Conservation (phyloP, 2,113 vertebrate species). For the Stictonetta naevosa region DNA sequence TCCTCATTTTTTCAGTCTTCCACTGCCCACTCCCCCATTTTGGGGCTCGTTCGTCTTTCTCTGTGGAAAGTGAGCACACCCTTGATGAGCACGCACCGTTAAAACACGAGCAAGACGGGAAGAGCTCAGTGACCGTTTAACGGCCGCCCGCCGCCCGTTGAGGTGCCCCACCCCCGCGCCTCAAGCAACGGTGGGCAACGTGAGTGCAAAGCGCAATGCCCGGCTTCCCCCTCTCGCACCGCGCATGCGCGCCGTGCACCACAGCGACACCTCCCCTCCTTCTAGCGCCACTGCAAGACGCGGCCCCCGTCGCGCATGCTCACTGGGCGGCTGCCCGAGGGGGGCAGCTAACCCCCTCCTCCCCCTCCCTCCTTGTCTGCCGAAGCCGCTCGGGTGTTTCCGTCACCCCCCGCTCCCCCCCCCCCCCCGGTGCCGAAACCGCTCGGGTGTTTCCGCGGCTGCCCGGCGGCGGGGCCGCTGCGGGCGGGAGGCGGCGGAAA, state of each 20-base stretch:
- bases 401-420: too few relatives aligned
- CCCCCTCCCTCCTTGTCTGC: too few relatives aligned
- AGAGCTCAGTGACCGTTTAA: neutral
- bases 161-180: too few relatives aligned
- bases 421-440: neutral
- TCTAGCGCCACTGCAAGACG: fast-evolving
- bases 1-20: too few relatives aligned
- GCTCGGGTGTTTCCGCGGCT: neutral
- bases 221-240: fast-evolving
- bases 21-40: too few relatives aligned
- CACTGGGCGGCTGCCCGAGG: fast-evolving
- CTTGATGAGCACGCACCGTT: too few relatives aligned
- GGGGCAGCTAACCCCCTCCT: neutral
- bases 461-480: neutral
- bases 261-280: neutral
- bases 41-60: too few relatives aligned
- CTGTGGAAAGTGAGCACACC: too few relatives aligned
- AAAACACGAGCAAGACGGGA: too few relatives aligned
- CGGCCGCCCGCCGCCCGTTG: too few relatives aligned
- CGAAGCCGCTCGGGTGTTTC: too few relatives aligned
- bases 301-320: neutral
- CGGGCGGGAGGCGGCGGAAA: slow-evolving; percentile 76
- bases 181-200: neutral
- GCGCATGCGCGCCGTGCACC: neutral
- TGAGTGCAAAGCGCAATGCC: fast-evolving